Conservation (phyloP, 1,140 invertebrate species). For the Drosophila kurseongensis region DNA sequence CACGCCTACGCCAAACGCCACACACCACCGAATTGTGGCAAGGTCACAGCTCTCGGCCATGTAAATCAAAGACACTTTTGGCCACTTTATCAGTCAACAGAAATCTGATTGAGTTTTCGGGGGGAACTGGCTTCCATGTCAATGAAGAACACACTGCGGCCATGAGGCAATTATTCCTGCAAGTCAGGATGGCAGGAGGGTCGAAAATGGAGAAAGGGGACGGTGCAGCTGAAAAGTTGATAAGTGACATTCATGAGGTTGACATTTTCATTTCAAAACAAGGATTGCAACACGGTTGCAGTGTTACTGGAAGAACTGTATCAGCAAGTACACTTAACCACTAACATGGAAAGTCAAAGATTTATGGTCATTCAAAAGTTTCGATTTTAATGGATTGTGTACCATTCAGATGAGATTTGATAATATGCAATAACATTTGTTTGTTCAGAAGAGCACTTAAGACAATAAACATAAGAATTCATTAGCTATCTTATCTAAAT, state of each 20-base stretch:
- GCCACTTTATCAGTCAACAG: conserved; percentile 27
- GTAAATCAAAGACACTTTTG: conserved; percentile 50
- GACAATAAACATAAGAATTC: too few relatives aligned
- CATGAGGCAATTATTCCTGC: conserved; percentile 22
- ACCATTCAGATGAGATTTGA: too few relatives aligned
- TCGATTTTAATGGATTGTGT: too few relatives aligned
- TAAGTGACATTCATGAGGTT: background rate
- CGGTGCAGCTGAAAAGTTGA: background rate
- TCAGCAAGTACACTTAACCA: too few relatives aligned
- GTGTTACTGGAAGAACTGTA: too few relatives aligned
- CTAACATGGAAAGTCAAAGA: too few relatives aligned
- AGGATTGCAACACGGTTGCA: too few relatives aligned
- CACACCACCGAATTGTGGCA: conserved; percentile 1
- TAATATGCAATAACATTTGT: too few relatives aligned
- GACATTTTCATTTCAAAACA: too few relatives aligned
- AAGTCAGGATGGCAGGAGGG: background rate
- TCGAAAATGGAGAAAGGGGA: background rate
- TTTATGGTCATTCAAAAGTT: too few relatives aligned
- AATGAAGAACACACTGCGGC: conserved; percentile 14
- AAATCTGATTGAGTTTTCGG: conserved; percentile 12
- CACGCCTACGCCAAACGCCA: conserved; percentile 14
- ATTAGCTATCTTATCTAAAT: too few relatives aligned
- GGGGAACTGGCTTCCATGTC: conserved; percentile 2
- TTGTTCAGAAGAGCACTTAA: too few relatives aligned
- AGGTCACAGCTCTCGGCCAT: conserved; percentile 9